Base-by-base conservation (phyloP, 2,113 vertebrate species). In the Megaceryle maxima region DNA sequence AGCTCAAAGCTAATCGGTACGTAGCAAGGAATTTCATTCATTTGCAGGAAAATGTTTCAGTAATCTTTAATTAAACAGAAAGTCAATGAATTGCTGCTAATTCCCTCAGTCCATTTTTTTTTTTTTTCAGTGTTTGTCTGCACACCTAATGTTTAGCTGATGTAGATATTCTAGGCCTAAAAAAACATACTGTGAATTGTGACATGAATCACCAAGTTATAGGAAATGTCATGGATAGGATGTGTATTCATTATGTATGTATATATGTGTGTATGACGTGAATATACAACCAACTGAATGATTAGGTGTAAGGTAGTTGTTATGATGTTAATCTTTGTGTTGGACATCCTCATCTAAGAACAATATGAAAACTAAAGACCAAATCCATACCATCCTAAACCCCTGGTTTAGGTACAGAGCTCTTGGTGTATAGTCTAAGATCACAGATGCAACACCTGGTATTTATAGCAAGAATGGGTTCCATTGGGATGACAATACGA, bases 31-130 rank as follows among this genome's bases (percentile, higher is more conserved):
- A 31, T 87, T 79, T 67, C 29, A 80, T 95, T 90, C 2, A 73
- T 67, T 92, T 22, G 25, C 37, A 69, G 24, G 17, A 77, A 90
- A 90, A 82, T 53, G 17, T 51, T 20, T 14, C 21, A 44, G 26
- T 50, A 87, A 90, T 12, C 12, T 87, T 89, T 94, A 94, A 95
- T 95, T 91, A 92, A 56, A 48, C 16, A 91, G 48, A 41, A 92
- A 75, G 12, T 60, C 26, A 90, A 67, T 17, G 16, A 85, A 68
- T 31, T 91, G 16, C 41, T 94, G 55, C 26, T 86, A 87, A 72
- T 50, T 89, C 22, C 11, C 5, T 57, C 33, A 41, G 7, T 82
- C 12, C 3, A 53, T 1, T 70, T 91, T 66, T 79, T 78, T 51
- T 6, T 91, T 68, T 79, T 78, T 51, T 6, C 35, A 64, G 3